These are phyloP conservation scores for Lysandra coridon DNA, from an alignment of 2,888 invertebrate genomes.

Conservation along the genomic window DNA sequence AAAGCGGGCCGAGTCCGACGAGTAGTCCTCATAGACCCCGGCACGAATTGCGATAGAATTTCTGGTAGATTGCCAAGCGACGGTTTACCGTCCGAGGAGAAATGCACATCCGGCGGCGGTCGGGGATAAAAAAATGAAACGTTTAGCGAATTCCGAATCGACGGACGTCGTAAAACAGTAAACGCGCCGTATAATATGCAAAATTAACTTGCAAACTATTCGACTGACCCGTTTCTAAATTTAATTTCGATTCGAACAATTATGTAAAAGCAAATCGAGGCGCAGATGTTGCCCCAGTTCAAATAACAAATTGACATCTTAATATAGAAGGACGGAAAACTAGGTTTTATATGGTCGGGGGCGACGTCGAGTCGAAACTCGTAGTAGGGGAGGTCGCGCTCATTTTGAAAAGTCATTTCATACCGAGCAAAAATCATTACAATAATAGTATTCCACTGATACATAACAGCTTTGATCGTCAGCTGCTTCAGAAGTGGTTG, in stretches of 20 bases:
- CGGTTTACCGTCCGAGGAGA: slow-evolving; percentile 8
- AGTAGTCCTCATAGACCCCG: slow-evolving; percentile 10
- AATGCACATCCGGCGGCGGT: not conserved
- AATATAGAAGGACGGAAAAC: slow-evolving; percentile 39
- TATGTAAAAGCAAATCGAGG: slow-evolving; percentile 38
- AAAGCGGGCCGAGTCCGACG: not conserved
- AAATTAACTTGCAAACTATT: slow-evolving; percentile 23
- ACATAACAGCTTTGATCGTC: too few species aligned
- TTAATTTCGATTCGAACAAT: slow-evolving; percentile 38
- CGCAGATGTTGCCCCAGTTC: slow-evolving; percentile 40
- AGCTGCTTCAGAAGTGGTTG: too few species aligned
- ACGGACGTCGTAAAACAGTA: not conserved
- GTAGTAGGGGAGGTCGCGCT: too few species aligned
- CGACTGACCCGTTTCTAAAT: slow-evolving; percentile 37
- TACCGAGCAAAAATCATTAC: too few species aligned
- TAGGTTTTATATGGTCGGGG: slow-evolving; percentile 38
- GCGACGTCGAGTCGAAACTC: slow-evolving; percentile 36
- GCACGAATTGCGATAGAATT: slow-evolving; percentile 16
- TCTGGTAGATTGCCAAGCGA: slow-evolving; percentile 18
- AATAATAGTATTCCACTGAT: too few species aligned
- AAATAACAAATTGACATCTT: slow-evolving; percentile 38
- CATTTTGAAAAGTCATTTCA: too few species aligned
- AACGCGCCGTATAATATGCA: not conserved
- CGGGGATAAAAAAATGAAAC: slow-evolving; percentile 3
- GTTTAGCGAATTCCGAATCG: slow-evolving; percentile 9